Percentiles rank a stretch among this genome's conserved stretches.
Conservation (phyloP, 2,113 vertebrate genomes). For the zebrafish (Danio rerio) region GRCz12tu NC_133181.1:42328001-42328500, state of each 20-base stretch:
- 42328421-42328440: constrained; percentile 3
- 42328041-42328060: no score
- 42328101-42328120: no score
- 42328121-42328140: no score
- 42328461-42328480: background rate
- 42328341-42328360: constrained; percentile 2
- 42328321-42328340: background rate
- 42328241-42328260: background rate
- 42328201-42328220: no score
- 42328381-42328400: background rate
- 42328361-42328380: background rate
- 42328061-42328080: no score
- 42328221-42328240: no score
- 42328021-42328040: no score
- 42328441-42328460: background rate
- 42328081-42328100: no score
- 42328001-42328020: no score
- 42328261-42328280: background rate
- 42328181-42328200: no score
- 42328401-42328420: constrained; percentile 11
- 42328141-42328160: no score
- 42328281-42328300: background rate
- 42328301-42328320: background rate
- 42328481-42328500: background rate
- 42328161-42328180: no score